Percentiles rank a stretch among this genome's conserved stretches.
phyloP scores from a whole-genome alignment of 2,113 vertebrate genomes.

The Phalacrocorax carbo region DNA sequence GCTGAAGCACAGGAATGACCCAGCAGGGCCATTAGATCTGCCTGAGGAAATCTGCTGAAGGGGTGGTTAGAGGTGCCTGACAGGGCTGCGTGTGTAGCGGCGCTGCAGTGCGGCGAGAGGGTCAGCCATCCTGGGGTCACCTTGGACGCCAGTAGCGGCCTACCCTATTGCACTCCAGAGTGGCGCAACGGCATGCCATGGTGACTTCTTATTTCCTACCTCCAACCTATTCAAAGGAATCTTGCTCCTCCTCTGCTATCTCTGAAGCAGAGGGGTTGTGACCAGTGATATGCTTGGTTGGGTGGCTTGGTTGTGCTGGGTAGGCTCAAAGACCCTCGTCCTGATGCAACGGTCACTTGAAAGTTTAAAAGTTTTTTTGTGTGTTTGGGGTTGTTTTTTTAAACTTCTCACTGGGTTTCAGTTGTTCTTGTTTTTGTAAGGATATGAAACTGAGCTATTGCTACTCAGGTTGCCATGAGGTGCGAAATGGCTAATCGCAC shows the following conservation, averaged over 20 bases:
- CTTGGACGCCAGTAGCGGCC: not conserved
- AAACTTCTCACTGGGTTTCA: not conserved
- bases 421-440: not conserved
- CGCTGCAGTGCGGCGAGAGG: not conserved
- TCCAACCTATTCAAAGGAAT: not conserved
- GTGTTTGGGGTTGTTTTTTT: not conserved
- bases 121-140: not conserved
- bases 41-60: not conserved
- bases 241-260: not conserved
- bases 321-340: not conserved
- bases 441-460: not conserved
- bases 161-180: not conserved
- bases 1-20: not conserved
- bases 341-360: not conserved
- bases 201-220: not conserved
- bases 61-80: not conserved
- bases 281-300: not conserved
- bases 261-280: not conserved
- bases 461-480: not conserved
- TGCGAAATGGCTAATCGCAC: rapidly evolving
- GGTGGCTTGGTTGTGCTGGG: not conserved
- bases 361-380: not conserved
- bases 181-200: not conserved
- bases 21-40: not conserved
- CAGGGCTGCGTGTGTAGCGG: rapidly evolving